A percentile compares a stretch with the other conserved stretches of the same genome.
Conservation (phyloP, 2,797 vertebrate genomes). For the Liparis tanakae region DNA sequence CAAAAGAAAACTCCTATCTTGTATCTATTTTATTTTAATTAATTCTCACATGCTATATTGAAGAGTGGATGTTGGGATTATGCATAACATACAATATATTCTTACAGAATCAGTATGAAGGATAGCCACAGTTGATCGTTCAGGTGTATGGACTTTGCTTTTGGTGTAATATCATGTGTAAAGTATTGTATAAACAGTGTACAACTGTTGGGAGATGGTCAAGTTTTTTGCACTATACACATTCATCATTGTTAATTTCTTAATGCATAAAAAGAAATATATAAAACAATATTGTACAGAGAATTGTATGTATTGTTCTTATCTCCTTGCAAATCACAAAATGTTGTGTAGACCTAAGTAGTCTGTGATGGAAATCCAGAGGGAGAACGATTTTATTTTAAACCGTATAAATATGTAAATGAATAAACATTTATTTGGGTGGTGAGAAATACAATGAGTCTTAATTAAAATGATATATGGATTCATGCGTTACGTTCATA, state of each 20-base stretch:
- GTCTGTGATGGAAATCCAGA: conserved; percentile 41
- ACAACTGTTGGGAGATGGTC: conserved; percentile 44
- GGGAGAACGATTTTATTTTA: conserved; percentile 38
- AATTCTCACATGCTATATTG: conserved; percentile 52
- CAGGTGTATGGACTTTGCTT: conserved; percentile 14
- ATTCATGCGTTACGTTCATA: neutral
- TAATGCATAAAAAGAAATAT: conserved; percentile 40
- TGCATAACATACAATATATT: conserved; percentile 26
- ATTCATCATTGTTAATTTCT: conserved; percentile 49
- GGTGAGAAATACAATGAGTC: conserved; percentile 27
- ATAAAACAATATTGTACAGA: conserved; percentile 58
- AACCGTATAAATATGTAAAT: conserved; percentile 73
- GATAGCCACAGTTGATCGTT: conserved; percentile 38
- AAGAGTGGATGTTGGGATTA: conserved; percentile 32
- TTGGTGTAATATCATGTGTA: conserved; percentile 17
- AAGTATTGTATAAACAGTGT: conserved; percentile 34
- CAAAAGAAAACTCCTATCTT: conserved; percentile 30
- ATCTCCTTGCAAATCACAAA: conserved; percentile 44
- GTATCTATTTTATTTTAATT: conserved; percentile 49
- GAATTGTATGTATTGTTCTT: conserved; percentile 45
- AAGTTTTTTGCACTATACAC: conserved; percentile 68
- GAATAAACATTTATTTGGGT: conserved; percentile 72
- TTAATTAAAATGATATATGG: conserved; percentile 21
- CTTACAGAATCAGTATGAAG: conserved; percentile 55
- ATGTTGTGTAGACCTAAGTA: conserved; percentile 29